Percentiles rank a stretch among this genome's conserved stretches.
Conservation (phyloP, 1,140 invertebrate species). For the Lasaia peninsularis region DNA sequence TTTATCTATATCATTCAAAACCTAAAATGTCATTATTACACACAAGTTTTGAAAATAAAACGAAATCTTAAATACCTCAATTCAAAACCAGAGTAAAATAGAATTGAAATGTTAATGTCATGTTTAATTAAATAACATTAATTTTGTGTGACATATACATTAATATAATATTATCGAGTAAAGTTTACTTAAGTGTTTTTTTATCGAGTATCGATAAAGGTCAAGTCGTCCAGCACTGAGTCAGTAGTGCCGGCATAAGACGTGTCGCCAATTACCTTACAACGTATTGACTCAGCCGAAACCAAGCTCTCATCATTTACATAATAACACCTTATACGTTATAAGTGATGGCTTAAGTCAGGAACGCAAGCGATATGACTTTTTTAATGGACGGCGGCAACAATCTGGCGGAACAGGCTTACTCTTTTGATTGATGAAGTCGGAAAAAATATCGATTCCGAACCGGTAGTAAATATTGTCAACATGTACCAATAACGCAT, state of each 20-base stretch:
- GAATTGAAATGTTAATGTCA: neutral
- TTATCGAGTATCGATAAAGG: constrained; percentile 35
- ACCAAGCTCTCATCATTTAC: constrained; percentile 70
- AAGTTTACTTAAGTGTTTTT: too few species aligned
- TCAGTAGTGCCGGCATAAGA: constrained; percentile 30
- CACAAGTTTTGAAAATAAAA: constrained; percentile 3
- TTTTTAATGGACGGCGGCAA: too few species aligned
- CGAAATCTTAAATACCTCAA: neutral
- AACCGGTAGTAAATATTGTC: too few species aligned
- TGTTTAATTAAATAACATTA: neutral
- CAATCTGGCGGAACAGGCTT: too few species aligned
- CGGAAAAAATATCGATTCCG: too few species aligned
- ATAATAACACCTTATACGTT: constrained; percentile 69
- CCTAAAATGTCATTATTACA: neutral
- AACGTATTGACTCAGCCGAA: constrained; percentile 68
- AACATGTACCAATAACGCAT: too few species aligned
- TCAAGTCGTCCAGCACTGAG: constrained; percentile 28
- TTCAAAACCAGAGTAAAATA: neutral
- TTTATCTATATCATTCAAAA: too few species aligned
- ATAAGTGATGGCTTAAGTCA: constrained; percentile 23
- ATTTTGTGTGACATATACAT: neutral
- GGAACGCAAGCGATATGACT: constrained; percentile 20
- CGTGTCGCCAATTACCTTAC: constrained; percentile 65
- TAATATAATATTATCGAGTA: too few species aligned
- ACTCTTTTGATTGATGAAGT: too few species aligned